A percentile compares a stretch with the other conserved stretches of the same genome.
Evolutionary conservation across 2,888 invertebrate species (phyloP).

Genomic region (Protodeltote pygarga): DNA sequence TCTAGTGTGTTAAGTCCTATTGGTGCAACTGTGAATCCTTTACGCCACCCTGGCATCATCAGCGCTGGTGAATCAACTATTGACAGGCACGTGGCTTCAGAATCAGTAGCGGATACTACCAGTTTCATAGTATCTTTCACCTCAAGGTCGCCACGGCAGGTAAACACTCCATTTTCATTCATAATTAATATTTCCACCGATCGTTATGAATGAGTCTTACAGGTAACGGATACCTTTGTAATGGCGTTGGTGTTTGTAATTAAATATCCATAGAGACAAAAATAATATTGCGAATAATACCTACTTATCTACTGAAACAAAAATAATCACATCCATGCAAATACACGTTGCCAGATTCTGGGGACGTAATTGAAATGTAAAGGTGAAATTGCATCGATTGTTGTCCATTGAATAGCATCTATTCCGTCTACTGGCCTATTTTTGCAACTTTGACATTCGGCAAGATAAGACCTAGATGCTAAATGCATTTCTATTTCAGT

Average conservation of each 20-base stretch:
- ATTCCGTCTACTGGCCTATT: conserved; percentile 74
- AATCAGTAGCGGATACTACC: conserved; percentile 61
- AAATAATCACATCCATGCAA: conserved; percentile 32
- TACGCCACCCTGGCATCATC: conserved; percentile 55
- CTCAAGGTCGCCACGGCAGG: conserved; percentile 77
- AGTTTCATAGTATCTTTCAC: conserved; percentile 57
- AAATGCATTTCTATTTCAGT: conserved; percentile 49
- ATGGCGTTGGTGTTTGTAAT: conserved; percentile 15
- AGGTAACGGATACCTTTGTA: conserved; percentile 22
- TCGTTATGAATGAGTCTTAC: conserved; percentile 32
- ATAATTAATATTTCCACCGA: conserved; percentile 33
- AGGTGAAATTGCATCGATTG: conserved; percentile 71
- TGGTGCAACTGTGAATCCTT: conserved; percentile 52
- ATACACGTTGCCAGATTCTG: conserved; percentile 31
- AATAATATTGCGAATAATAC: conserved; percentile 27
- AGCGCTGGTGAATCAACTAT: conserved; percentile 54
- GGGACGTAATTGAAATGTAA: conserved; percentile 26
- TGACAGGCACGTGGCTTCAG: conserved; percentile 58
- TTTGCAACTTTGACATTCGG: conserved; percentile 76
- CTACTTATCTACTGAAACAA: no score
- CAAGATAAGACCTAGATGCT: conserved; percentile 71
- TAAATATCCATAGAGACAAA: conserved; percentile 21
- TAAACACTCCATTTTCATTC: conserved; percentile 68
- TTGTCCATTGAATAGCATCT: conserved; percentile 71
- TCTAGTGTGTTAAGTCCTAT: conserved; percentile 31